Conservation (phyloP, 2,888 invertebrate species). For the Yponomeuta sedellus region DNA sequence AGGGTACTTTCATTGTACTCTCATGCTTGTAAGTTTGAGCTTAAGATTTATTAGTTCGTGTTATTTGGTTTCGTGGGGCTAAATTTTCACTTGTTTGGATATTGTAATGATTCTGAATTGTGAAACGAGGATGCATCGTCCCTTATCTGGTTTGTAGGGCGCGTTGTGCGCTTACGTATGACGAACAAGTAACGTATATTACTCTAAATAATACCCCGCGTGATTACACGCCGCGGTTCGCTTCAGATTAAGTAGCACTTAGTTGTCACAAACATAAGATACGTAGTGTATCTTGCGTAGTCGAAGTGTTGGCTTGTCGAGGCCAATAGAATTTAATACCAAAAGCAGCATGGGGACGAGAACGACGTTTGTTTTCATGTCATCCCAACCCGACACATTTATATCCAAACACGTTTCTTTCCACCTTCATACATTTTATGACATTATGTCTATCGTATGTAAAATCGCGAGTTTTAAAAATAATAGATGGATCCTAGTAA, state of each 20-base stretch:
- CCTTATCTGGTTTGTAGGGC: not conserved
- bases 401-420: too few relatives aligned
- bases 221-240: constrained; percentile 26
- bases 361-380: not conserved
- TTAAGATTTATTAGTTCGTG: constrained; percentile 17
- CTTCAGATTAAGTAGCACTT: constrained; percentile 37
- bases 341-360: not conserved
- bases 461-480: too few relatives aligned
- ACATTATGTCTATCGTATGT: too few relatives aligned
- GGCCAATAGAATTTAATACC: not conserved
- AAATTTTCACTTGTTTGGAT: constrained; percentile 17
- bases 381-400: too few relatives aligned
- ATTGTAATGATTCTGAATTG: constrained; percentile 9
- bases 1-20: constrained; percentile 21
- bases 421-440: too few relatives aligned
- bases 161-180: not conserved
- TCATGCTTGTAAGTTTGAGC: constrained; percentile 15
- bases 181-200: constrained; percentile 32
- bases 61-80: constrained; percentile 14
- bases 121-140: not conserved
- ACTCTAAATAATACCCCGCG: constrained; percentile 44
- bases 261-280: constrained; percentile 42
- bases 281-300: not conserved
- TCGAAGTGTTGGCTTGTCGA: not conserved
- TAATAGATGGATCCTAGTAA: constrained; percentile 46